A percentile compares a stretch with the other conserved stretches of the same genome.
Conservation (phyloP, 1,140 invertebrate species). For the Bombus breviceps region DNA sequence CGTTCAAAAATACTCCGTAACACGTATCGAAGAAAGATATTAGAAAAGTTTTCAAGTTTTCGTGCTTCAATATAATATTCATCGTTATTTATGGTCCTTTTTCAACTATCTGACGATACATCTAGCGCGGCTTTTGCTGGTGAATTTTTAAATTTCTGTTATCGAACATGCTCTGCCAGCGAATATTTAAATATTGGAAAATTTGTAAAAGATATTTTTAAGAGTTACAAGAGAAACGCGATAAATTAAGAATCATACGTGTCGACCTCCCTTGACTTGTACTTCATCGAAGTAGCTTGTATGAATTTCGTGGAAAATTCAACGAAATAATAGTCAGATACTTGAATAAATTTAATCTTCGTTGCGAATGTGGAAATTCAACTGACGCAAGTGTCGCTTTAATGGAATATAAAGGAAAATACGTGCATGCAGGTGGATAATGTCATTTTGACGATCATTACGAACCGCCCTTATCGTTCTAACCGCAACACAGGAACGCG, state of each 20-base stretch:
- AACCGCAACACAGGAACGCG: too few relatives aligned
- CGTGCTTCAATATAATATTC: too few relatives aligned
- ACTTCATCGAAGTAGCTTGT: not conserved
- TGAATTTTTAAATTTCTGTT: not conserved
- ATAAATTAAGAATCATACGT: not conserved
- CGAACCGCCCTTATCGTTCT: slow-evolving; percentile 13
- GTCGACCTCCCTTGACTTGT: not conserved
- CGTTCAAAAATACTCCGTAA: not conserved
- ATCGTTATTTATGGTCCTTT: too few relatives aligned
- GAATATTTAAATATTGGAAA: not conserved
- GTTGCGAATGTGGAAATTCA: not conserved
- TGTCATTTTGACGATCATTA: slow-evolving; percentile 19
- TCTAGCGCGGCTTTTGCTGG: too few relatives aligned
- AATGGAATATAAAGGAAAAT: not conserved
- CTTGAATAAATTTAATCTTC: not conserved
- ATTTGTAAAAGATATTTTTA: not conserved
- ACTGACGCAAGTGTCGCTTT: not conserved
- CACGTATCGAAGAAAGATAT: not conserved
- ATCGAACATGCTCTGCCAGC: not conserved
- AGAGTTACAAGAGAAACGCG: not conserved
- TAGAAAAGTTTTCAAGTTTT: not conserved
- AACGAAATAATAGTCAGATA: too few relatives aligned
- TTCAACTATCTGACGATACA: too few relatives aligned
- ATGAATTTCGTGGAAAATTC: not conserved
- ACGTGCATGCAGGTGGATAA: not conserved